A percentile compares a stretch with the other conserved stretches of the same genome.
phyloP scores from a whole-genome alignment of 2,888 invertebrate genomes.

The Litoditis marina region DNA sequence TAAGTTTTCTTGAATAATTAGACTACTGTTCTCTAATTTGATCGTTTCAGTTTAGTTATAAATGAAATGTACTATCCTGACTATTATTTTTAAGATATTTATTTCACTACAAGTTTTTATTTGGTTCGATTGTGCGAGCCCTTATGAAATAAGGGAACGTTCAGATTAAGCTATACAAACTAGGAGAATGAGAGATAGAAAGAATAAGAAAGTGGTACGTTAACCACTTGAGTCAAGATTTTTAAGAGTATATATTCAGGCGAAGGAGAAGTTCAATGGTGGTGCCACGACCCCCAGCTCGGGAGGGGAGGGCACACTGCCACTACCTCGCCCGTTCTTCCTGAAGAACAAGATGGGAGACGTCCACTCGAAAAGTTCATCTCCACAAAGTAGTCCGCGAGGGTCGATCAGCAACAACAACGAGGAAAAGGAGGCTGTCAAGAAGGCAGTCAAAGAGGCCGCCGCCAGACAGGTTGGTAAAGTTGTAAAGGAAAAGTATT shows the following conservation, averaged over 20 bases:
- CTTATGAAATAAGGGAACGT: no score
- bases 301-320: not conserved
- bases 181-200: no score
- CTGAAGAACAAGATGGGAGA: slow-evolving; percentile 2
- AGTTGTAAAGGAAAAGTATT: no score
- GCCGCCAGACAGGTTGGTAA: slow-evolving; percentile 5
- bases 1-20: not conserved
- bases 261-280: slow-evolving; percentile 11
- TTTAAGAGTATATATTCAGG: slow-evolving; percentile 4
- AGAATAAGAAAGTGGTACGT: no score
- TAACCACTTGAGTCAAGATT: no score
- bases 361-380: not conserved
- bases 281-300: slow-evolving; percentile 9
- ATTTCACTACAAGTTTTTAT: no score
- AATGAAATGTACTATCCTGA: no score
- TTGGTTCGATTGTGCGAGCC: no score
- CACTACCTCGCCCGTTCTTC: no score
- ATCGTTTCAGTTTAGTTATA: no score
- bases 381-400: not conserved
- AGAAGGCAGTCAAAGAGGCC: slow-evolving; percentile 11
- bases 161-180: no score
- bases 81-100: no score
- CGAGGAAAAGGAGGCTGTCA: slow-evolving; percentile 11
- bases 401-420: not conserved
- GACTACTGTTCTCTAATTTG: not conserved